A percentile compares a stretch with the other conserved stretches of the same genome.
phyloP scores from a whole-genome alignment of 1,140 invertebrate genomes.

The Dolichoris vasculosae region DNA sequence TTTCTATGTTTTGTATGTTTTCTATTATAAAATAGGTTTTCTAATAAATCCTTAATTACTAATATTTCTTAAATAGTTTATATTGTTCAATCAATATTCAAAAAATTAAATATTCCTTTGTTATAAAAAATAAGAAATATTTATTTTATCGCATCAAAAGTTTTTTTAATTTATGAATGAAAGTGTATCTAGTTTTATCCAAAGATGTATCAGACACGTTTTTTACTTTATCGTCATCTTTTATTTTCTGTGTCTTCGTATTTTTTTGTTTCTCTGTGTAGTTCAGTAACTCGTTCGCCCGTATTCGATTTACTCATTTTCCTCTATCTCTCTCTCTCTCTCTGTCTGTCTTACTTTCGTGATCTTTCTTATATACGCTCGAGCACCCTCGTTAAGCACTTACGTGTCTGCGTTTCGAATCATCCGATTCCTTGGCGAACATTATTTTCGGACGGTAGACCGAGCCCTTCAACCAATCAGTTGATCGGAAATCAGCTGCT shows the following conservation, averaged over 20 bases:
- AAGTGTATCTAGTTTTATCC: too few relatives aligned
- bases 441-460: conserved; percentile 55
- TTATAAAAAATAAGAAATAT: too few relatives aligned
- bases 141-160: too few relatives aligned
- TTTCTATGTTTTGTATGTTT: too few relatives aligned
- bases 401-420: conserved; percentile 63
- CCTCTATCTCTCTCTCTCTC: background rate
- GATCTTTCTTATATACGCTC: conserved; percentile 55
- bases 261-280: conserved; percentile 1
- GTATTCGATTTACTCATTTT: background rate
- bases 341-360: background rate
- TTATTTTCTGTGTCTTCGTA: background rate
- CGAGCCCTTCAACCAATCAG: conserved; percentile 44
- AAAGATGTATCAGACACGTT: too few relatives aligned
- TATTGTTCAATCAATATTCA: too few relatives aligned
- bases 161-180: too few relatives aligned
- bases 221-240: background rate
- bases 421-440: conserved; percentile 53
- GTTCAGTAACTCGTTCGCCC: background rate
- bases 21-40: too few relatives aligned
- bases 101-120: too few relatives aligned
- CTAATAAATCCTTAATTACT: too few relatives aligned
- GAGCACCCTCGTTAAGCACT: conserved; percentile 64
- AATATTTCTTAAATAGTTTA: too few relatives aligned
- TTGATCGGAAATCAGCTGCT: conserved; percentile 11